These are phyloP conservation scores for Tiliacea citrago DNA, from an alignment of 2,888 invertebrate species.

Conservation along the genomic window DNA sequence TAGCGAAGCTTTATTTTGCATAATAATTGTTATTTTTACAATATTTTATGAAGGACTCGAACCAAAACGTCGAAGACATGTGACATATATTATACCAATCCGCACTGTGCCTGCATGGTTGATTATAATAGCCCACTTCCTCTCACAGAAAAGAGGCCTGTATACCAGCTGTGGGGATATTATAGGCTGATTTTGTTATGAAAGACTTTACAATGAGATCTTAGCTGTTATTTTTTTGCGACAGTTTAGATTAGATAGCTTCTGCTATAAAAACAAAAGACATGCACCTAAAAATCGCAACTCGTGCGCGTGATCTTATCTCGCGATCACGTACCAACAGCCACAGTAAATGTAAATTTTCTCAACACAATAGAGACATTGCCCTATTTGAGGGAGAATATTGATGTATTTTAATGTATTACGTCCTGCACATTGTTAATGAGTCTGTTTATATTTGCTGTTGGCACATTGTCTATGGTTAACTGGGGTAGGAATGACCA, in stretches of 20 bases:
- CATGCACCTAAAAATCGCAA: slow-evolving; percentile 14
- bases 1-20: neutral
- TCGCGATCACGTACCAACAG: slow-evolving; percentile 50
- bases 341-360: slow-evolving; percentile 59
- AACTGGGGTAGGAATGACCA: neutral
- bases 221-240: neutral
- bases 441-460: slow-evolving; percentile 25
- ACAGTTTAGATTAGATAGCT: no score
- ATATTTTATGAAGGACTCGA: neutral
- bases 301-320: slow-evolving; percentile 25
- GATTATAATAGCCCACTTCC: neutral
- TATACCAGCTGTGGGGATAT: neutral
- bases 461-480: slow-evolving; percentile 30
- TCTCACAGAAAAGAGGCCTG: neutral
- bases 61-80: neutral
- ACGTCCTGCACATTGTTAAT: slow-evolving; percentile 45
- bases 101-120: neutral
- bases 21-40: neutral
- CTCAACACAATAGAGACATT: slow-evolving; percentile 63
- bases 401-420: slow-evolving; percentile 62
- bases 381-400: slow-evolving; percentile 67
- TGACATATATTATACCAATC: neutral
- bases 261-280: neutral
- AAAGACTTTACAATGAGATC: neutral
- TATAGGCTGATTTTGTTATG: neutral